phyloP scores from a whole-genome alignment of 2,797 vertebrate species.

The Enteromius viviparus region DNA sequence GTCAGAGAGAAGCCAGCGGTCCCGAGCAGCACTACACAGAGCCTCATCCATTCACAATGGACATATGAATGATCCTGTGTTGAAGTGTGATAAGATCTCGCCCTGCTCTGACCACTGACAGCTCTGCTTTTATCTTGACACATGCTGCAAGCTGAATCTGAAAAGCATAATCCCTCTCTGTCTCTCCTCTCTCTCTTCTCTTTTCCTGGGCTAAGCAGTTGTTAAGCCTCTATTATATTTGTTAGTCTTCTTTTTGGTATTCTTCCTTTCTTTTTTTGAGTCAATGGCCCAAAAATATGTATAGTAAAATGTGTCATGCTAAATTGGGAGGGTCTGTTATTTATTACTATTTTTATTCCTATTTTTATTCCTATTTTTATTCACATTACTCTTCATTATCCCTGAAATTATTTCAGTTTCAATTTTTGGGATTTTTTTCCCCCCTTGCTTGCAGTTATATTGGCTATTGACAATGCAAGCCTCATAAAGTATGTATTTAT shows the following conservation, averaged over 20 bases:
- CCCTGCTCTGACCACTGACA: conserved; percentile 34
- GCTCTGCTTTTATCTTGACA: conserved; percentile 45
- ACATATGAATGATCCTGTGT: conserved; percentile 54
- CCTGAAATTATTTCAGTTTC: background rate
- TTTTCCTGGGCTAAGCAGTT: conserved; percentile 11
- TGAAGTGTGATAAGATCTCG: conserved; percentile 48
- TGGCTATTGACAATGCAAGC: background rate
- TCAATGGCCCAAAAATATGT: background rate
- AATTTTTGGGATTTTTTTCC: too few relatives aligned
- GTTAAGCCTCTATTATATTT: background rate
- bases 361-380: too few relatives aligned
- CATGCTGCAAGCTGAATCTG: conserved; percentile 29
- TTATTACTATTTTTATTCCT: too few relatives aligned
- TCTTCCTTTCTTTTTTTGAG: background rate
- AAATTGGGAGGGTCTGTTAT: background rate
- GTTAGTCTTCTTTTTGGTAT: background rate
- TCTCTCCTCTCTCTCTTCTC: background rate
- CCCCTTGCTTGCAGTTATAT: background rate
- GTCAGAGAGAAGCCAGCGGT: conserved; percentile 15
- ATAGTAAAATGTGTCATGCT: background rate
- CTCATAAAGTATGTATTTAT: background rate
- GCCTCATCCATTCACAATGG: conserved; percentile 38
- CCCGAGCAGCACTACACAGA: conserved; percentile 21
- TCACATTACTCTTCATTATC: background rate
- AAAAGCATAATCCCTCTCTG: conserved; percentile 16